Conservation (phyloP, 2,797 vertebrate genomes). For the Orestias chungarensis region DNA sequence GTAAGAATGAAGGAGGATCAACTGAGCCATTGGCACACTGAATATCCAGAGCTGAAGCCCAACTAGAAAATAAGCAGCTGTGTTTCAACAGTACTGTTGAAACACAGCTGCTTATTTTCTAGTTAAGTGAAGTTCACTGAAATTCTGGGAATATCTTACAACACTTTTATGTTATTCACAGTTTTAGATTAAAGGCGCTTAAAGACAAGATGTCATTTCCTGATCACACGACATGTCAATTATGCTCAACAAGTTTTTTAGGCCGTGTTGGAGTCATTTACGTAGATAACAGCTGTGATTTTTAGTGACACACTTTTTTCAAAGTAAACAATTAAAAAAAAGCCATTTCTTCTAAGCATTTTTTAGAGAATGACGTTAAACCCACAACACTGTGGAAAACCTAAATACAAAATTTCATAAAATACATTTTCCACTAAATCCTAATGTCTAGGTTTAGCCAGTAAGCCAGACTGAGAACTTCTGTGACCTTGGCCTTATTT, state of each 20-base stretch:
- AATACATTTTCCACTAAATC: no score
- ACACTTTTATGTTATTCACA: not conserved
- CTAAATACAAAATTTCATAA: no score
- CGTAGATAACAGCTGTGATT: not conserved
- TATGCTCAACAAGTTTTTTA: not conserved
- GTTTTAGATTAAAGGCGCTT: not conserved
- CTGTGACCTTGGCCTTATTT: no score
- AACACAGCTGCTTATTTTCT: slow-evolving; percentile 5
- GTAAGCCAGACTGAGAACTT: no score
- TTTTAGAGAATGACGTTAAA: no score
- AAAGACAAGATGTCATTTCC: not conserved
- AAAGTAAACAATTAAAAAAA: not conserved
- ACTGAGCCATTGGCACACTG: slow-evolving; percentile 60
- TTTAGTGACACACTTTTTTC: not conserved
- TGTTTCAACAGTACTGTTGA: slow-evolving; percentile 25
- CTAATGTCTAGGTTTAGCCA: no score
- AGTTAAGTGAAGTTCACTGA: not conserved
- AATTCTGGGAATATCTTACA: not conserved
- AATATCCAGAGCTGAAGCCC: slow-evolving; percentile 49
- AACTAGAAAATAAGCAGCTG: not conserved
- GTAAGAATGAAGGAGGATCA: slow-evolving; percentile 36
- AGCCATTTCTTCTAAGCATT: no score
- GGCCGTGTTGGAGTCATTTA: not conserved
- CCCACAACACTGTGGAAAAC: no score
- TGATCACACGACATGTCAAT: not conserved